A percentile compares a stretch with the other conserved stretches of the same genome.
These are phyloP conservation scores for Caenorhabditis sp. DNA, from an alignment of 2,888 invertebrate genomes.

Conservation along the genomic window DNA sequence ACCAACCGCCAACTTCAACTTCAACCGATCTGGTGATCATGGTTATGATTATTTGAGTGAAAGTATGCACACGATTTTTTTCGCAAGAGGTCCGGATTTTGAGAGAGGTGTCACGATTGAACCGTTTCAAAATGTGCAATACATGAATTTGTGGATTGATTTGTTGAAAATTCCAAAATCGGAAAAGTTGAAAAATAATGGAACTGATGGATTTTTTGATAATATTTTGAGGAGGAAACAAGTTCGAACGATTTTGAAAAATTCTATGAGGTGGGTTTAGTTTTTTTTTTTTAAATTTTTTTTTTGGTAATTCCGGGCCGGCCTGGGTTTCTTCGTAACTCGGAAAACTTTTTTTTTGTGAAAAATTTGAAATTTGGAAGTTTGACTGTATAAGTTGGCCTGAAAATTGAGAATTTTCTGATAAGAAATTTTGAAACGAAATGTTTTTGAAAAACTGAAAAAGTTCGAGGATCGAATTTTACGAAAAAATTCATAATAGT, in stretches of 20 bases:
- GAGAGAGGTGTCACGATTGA: conserved; percentile 42
- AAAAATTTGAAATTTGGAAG: too few species aligned
- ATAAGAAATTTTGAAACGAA: too few species aligned
- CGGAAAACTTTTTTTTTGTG: too few species aligned
- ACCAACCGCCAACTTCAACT: conserved; percentile 28
- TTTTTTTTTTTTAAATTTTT: too few species aligned
- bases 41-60: conserved; percentile 62
- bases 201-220: conserved; percentile 57
- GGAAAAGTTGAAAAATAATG: conserved; percentile 55
- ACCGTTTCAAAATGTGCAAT: conserved; percentile 67
- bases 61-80: conserved; percentile 66
- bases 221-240: conserved; percentile 18
- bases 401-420: too few species aligned
- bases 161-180: conserved; percentile 24
- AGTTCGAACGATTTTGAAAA: conserved; percentile 14
- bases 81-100: conserved; percentile 63
- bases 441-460: too few species aligned
- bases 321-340: too few species aligned
- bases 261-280: not conserved
- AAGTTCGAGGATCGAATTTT: too few species aligned
- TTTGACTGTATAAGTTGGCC: too few species aligned
- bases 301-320: too few species aligned
- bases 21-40: conserved; percentile 56
- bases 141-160: conserved; percentile 57
- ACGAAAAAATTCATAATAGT: too few species aligned